Percentiles rank a stretch among this genome's conserved stretches.
Conservation (phyloP, 2,888 invertebrate species). For the Netelia fuscicornis region DNA sequence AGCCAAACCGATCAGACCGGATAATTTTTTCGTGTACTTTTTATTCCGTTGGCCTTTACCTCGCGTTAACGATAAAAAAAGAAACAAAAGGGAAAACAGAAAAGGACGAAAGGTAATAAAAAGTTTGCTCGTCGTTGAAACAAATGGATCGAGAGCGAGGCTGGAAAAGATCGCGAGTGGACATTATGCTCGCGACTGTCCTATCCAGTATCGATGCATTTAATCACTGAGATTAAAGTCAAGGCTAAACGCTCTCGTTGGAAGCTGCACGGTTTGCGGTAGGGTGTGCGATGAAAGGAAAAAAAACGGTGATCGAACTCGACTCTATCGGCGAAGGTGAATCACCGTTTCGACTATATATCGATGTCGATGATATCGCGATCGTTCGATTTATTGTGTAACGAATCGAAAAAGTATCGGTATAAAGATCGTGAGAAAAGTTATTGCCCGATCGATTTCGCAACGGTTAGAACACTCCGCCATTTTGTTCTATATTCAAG, state of each 20-base stretch:
- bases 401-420: background rate
- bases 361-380: background rate
- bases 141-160: slow-evolving; percentile 24
- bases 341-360: slow-evolving; percentile 25
- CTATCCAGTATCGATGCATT: slow-evolving; percentile 11
- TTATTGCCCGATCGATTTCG: slow-evolving; percentile 29
- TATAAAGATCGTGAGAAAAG: background rate
- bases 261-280: background rate
- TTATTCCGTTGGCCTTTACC: background rate
- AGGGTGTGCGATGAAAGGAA: background rate
- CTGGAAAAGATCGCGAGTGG: background rate
- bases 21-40: too few relatives aligned
- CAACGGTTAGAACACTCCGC: background rate
- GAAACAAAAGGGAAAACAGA: background rate
- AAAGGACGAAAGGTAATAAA: background rate
- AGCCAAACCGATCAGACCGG: background rate
- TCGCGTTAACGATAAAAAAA: slow-evolving; percentile 3
- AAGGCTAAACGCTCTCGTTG: slow-evolving; percentile 25
- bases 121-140: background rate
- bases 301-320: slow-evolving; percentile 17
- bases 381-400: slow-evolving; percentile 15
- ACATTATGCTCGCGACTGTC: slow-evolving; percentile 2
- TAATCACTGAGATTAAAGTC: slow-evolving; percentile 49
- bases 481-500: too few relatives aligned
- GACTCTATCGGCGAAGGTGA: slow-evolving; percentile 17